Evolutionary conservation across 2,797 vertebrate species (phyloP).

Genomic region (Naso thynnoides): DNA sequence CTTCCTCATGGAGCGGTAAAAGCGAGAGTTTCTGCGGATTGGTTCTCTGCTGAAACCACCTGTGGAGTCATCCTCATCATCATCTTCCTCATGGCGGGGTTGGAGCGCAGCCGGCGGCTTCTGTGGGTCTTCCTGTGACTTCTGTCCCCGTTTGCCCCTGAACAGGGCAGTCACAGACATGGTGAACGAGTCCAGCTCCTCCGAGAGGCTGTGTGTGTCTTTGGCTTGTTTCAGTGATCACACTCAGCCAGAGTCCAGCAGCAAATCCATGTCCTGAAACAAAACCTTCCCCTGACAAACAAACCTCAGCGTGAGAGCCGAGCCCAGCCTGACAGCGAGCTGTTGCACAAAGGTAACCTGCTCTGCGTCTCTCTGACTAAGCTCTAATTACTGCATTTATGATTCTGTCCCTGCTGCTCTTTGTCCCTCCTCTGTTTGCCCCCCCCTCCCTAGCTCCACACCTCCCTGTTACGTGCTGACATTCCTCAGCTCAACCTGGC

Average conservation of each 20-base stretch:
- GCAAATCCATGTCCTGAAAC: constrained; percentile 69
- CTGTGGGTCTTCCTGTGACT: constrained; percentile 55
- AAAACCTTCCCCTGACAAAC: constrained; percentile 6
- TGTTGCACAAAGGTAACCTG: constrained; percentile 34
- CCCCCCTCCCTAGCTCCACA: constrained; percentile 52
- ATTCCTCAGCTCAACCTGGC: constrained; percentile 74
- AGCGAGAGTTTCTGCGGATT: constrained; percentile 81
- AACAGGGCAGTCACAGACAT: constrained; percentile 82
- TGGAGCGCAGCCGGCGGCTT: constrained; percentile 40
- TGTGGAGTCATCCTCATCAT: constrained; percentile 75
- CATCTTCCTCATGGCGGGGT: constrained; percentile 56
- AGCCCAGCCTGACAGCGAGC: no score
- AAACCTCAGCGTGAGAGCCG: no score
- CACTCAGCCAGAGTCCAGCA: constrained; percentile 75
- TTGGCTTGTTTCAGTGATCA: no score
- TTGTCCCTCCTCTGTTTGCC: constrained; percentile 61
- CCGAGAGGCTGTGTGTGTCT: no score
- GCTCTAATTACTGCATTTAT: constrained; percentile 71
- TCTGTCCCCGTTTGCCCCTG: constrained; percentile 74
- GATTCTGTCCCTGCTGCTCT: constrained; percentile 53
- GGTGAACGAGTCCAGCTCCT: not conserved
- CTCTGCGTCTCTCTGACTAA: constrained; percentile 50
- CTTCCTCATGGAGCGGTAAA: constrained; percentile 85
- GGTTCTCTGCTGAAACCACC: constrained; percentile 50
- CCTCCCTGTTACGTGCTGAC: constrained; percentile 60